Conservation (phyloP, 2,888 invertebrate genomes). For the Balanococcus diminutus region DNA sequence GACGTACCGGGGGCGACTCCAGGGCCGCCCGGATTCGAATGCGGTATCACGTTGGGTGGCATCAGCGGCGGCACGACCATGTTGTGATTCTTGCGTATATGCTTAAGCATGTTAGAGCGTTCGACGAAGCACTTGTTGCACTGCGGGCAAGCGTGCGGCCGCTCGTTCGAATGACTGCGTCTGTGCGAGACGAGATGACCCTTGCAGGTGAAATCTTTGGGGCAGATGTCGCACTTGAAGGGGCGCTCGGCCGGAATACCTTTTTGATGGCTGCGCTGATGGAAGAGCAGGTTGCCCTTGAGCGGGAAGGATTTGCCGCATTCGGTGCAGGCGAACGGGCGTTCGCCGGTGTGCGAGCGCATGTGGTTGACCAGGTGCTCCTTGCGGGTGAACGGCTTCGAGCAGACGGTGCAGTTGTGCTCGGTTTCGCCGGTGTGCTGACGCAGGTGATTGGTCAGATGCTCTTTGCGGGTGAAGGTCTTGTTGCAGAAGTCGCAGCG, state of each 20-base stretch:
- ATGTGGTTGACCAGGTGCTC: slow-evolving; percentile 76
- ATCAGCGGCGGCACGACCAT: slow-evolving; percentile 46
- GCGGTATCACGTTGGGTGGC: slow-evolving; percentile 38
- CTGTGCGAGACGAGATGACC: slow-evolving; percentile 84
- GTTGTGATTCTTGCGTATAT: slow-evolving; percentile 70
- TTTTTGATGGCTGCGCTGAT: slow-evolving; percentile 75
- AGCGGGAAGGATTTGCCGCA: slow-evolving; percentile 72
- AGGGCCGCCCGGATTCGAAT: background rate
- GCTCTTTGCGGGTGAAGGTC: slow-evolving; percentile 85
- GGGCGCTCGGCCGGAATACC: slow-evolving; percentile 69
- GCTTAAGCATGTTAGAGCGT: slow-evolving; percentile 77
- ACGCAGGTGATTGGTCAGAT: slow-evolving; percentile 83
- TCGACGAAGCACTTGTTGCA: slow-evolving; percentile 82
- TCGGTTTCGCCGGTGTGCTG: slow-evolving; percentile 71
- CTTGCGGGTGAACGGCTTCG: slow-evolving; percentile 74
- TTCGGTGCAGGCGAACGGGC: slow-evolving; percentile 71
- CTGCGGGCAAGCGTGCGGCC: slow-evolving; percentile 69
- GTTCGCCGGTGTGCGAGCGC: slow-evolving; percentile 77
- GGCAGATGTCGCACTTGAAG: slow-evolving; percentile 66
- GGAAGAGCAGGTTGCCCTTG: slow-evolving; percentile 82
- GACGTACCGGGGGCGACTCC: background rate
- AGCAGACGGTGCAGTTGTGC: slow-evolving; percentile 74
- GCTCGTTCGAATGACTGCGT: slow-evolving; percentile 69
- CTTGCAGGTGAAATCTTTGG: slow-evolving; percentile 77
- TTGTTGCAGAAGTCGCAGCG: slow-evolving; percentile 86